phyloP scores from a whole-genome alignment of 2,113 vertebrate species.

The Indicator indicator region DNA sequence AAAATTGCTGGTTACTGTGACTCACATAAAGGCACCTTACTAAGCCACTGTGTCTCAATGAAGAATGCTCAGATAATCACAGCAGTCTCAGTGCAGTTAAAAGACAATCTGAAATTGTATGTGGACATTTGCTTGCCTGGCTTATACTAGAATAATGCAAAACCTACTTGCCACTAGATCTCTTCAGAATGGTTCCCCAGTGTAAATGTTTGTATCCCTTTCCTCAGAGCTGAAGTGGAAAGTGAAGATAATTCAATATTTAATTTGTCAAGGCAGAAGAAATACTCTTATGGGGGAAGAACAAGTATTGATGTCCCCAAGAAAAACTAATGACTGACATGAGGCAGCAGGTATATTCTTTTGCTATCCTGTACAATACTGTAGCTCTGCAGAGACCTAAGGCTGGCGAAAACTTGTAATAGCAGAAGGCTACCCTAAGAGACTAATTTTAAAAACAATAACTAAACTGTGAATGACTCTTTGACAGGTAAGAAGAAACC shows the following conservation, averaged over 20 bases:
- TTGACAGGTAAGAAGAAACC: neutral
- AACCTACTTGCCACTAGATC: neutral
- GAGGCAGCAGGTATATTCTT: neutral
- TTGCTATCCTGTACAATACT: accelerated
- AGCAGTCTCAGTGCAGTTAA: neutral
- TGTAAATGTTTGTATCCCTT: neutral
- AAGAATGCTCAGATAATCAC: neutral
- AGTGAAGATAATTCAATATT: neutral
- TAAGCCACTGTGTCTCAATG: accelerated
- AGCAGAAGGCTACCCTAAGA: neutral
- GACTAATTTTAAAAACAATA: neutral
- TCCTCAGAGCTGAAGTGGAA: neutral
- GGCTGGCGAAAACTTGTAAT: accelerated
- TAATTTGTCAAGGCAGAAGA: neutral
- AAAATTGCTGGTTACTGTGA: neutral
- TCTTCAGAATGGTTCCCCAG: neutral
- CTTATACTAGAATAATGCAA: neutral
- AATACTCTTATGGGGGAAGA: neutral
- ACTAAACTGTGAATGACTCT: neutral
- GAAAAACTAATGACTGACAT: neutral
- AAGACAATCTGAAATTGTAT: neutral
- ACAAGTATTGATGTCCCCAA: neutral
- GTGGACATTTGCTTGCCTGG: neutral
- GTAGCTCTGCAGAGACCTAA: neutral
- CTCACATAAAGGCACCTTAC: neutral